A percentile compares a stretch with the other conserved stretches of the same genome.
phyloP scores from a whole-genome alignment of 35 echinoderm and acorn worm genomes.

The Stichopus chloronotus region DNA sequence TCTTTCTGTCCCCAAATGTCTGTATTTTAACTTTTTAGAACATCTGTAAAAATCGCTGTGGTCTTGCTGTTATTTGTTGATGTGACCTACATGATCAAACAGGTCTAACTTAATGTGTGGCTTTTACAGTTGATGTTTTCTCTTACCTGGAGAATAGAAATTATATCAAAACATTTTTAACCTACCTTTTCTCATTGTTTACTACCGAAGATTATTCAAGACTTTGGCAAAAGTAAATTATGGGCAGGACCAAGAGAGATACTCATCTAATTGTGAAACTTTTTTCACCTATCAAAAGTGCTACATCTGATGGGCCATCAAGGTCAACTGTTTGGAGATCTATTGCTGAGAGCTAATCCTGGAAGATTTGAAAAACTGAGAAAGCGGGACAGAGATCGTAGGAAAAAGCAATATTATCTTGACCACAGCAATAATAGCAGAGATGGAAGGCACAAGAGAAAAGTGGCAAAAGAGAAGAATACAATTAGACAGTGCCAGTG shows the following conservation, averaged over 20 bases:
- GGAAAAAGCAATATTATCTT: slow-evolving; percentile 25
- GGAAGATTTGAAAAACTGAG: slow-evolving; percentile 1
- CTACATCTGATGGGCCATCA: slow-evolving; percentile 12
- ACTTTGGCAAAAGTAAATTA: background rate
- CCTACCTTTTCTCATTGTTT: no score
- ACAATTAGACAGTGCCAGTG: background rate
- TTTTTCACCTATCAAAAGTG: slow-evolving; percentile 12
- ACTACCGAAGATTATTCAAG: no score
- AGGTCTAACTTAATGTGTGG: no score
- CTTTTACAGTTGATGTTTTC: no score
- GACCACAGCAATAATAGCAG: background rate
- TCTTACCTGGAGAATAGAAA: no score
- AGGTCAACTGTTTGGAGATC: slow-evolving; percentile 31
- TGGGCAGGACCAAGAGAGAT: slow-evolving; percentile 29
- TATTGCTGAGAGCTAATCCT: background rate
- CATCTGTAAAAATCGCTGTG: no score
- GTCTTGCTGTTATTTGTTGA: no score
- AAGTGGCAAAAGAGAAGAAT: background rate
- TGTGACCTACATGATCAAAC: no score
- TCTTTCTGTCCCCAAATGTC: no score
- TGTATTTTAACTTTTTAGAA: no score
- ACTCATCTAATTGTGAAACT: background rate
- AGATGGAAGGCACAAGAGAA: slow-evolving; percentile 5
- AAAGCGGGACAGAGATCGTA: slow-evolving; percentile 25
- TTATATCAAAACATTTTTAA: no score